These are phyloP conservation scores for Oryzias javanicus DNA, from an alignment of 2,113 vertebrate species.

Conservation along the genomic window DNA sequence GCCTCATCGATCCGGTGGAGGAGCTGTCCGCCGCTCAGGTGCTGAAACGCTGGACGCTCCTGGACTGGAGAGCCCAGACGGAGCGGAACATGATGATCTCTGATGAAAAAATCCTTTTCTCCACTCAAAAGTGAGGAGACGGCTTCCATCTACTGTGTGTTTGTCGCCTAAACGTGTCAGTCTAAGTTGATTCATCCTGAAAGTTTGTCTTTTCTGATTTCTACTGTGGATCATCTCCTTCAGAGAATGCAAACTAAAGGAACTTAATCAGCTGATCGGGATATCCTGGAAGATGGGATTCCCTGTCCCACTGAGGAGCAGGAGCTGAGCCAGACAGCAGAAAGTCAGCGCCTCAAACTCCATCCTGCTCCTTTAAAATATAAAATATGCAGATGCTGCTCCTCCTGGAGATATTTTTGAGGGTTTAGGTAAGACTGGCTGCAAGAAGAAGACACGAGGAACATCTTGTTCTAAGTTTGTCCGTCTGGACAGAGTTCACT, in stretches of 20 bases:
- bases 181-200: constrained; percentile 6
- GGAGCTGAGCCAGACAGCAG: constrained; percentile 44
- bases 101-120: constrained; percentile 17
- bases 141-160: not conserved
- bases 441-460: not conserved
- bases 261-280: constrained; percentile 5
- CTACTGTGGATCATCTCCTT: constrained; percentile 21
- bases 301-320: constrained; percentile 41
- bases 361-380: constrained; percentile 40
- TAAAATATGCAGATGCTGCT: constrained; percentile 48
- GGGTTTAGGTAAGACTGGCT: constrained; percentile 19
- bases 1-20: constrained; percentile 10
- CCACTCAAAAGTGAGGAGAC: constrained; percentile 8
- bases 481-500: not conserved
- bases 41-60: constrained; percentile 50
- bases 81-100: constrained; percentile 17
- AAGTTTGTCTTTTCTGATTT: constrained; percentile 43
- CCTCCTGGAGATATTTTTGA: constrained; percentile 15
- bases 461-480: constrained; percentile 12
- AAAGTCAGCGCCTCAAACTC: constrained; percentile 7
- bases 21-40: constrained; percentile 60
- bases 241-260: not conserved
- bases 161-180: not conserved
- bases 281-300: constrained; percentile 20
- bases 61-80: constrained; percentile 14